Percentiles rank a stretch among this genome's conserved stretches.
These are phyloP conservation scores for Fistularia commersonii DNA, from an alignment of 2,797 vertebrate species.

Conservation along the genomic window DNA sequence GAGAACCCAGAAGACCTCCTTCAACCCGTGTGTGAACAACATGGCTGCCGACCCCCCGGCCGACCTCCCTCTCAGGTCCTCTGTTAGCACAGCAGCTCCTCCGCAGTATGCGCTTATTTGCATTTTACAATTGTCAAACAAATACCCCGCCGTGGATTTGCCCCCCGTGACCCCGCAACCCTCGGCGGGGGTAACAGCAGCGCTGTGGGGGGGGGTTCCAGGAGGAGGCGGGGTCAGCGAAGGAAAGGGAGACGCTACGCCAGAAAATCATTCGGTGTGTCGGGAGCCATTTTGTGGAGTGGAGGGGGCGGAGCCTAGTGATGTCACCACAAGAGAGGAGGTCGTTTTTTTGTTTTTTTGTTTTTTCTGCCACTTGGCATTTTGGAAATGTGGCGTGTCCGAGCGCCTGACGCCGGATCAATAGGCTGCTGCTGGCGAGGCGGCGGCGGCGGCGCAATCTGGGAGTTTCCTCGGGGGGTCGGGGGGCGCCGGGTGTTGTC, in stretches of 20 bases:
- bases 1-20: too few species aligned
- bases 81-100: constrained; percentile 66
- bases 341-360: too few species aligned
- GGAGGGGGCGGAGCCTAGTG: too few species aligned
- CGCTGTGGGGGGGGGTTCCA: too few species aligned
- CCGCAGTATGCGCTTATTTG: constrained; percentile 62
- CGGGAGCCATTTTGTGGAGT: constrained; percentile 21
- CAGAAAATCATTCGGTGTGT: constrained; percentile 25
- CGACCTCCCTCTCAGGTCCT: constrained; percentile 62
- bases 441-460: constrained; percentile 62
- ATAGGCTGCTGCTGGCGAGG: constrained; percentile 53
- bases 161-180: constrained; percentile 65
- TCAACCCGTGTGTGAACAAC: constrained; percentile 41
- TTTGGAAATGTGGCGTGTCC: constrained; percentile 48
- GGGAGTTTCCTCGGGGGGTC: constrained; percentile 69
- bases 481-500: constrained; percentile 55
- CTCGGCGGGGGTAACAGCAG: constrained; percentile 53
- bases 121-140: constrained; percentile 76
- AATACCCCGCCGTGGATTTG: constrained; percentile 66
- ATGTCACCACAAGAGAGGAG: constrained; percentile 43
- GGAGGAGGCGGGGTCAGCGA: too few species aligned
- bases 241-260: too few species aligned
- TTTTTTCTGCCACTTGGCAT: constrained; percentile 37
- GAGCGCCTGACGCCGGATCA: constrained; percentile 53
- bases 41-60: constrained; percentile 33